Evolutionary conservation across 2,888 invertebrate species (phyloP).

Genomic region (Chelonus formosanus): DNA sequence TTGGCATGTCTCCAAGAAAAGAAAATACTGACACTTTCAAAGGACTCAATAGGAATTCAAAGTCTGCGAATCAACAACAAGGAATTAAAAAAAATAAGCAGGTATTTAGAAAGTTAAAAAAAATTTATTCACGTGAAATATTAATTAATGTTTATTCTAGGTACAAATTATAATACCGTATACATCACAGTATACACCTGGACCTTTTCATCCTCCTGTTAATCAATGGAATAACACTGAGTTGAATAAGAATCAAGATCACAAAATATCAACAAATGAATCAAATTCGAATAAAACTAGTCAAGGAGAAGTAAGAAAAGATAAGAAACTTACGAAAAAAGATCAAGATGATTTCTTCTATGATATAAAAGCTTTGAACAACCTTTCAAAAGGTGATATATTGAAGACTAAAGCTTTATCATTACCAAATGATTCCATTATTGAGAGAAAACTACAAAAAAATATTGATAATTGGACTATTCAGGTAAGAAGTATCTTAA

Average conservation of each 20-base stretch:
- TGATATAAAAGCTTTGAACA: too few relatives aligned
- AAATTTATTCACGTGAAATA: neutral
- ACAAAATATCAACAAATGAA: constrained; percentile 36
- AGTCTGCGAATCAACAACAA: constrained; percentile 36
- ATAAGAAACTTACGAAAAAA: too few relatives aligned
- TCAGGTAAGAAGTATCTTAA: constrained; percentile 49
- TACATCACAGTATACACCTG: constrained; percentile 71
- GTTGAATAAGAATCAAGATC: constrained; percentile 27
- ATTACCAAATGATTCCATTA: constrained; percentile 28
- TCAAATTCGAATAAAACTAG: constrained; percentile 31
- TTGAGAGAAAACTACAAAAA: constrained; percentile 70
- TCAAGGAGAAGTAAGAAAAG: constrained; percentile 4
- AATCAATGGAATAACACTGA: neutral
- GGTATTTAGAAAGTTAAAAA: constrained; percentile 40
- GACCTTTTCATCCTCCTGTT: constrained; percentile 65
- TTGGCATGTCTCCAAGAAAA: constrained; percentile 13
- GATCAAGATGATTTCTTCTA: too few relatives aligned
- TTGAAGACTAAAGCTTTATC: neutral
- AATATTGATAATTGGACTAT: constrained; percentile 86
- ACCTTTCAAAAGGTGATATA: too few relatives aligned
- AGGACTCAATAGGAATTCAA: constrained; percentile 8
- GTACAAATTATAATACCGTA: constrained; percentile 86
- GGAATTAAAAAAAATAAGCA: constrained; percentile 52
- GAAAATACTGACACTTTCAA: neutral
- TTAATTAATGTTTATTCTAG: constrained; percentile 48